These are phyloP conservation scores for Latrodectus geometricus DNA, from an alignment of 1,140 invertebrate genomes.

Conservation along the genomic window DNA sequence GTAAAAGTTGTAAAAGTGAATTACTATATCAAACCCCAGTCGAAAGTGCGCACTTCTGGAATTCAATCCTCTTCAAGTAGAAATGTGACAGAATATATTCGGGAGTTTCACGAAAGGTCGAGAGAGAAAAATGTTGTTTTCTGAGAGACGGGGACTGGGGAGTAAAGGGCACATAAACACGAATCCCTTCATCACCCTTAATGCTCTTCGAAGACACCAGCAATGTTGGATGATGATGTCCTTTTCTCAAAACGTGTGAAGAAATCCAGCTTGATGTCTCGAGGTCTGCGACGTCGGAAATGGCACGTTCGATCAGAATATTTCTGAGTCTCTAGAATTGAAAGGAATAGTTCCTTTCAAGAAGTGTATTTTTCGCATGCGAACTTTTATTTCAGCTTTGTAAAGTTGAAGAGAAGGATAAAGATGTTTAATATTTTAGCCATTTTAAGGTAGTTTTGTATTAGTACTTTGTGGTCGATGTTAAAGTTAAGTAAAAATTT, in stretches of 20 bases:
- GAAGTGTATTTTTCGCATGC: no score
- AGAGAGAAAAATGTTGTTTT: background rate
- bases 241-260: constrained; percentile 15
- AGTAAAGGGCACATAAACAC: no score
- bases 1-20: constrained; percentile 12
- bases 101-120: background rate
- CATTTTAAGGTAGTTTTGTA: no score
- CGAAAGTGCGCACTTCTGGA: background rate
- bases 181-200: no score
- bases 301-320: constrained; percentile 6
- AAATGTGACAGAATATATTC: background rate
- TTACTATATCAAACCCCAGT: background rate
- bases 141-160: background rate
- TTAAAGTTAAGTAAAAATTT: no score
- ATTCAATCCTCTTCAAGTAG: constrained; percentile 22
- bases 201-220: no score
- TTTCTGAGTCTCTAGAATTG: background rate
- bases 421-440: no score
- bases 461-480: no score
- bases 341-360: no score
- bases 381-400: no score
- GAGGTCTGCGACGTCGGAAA: constrained; percentile 7
- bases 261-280: background rate
- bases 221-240: constrained; percentile 28
- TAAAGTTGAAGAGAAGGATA: no score